A percentile compares a stretch with the other conserved stretches of the same genome.
These are phyloP conservation scores for Caenorhabditis tropicalis DNA, from an alignment of 1,140 invertebrate genomes.

Conservation along the genomic window DNA sequence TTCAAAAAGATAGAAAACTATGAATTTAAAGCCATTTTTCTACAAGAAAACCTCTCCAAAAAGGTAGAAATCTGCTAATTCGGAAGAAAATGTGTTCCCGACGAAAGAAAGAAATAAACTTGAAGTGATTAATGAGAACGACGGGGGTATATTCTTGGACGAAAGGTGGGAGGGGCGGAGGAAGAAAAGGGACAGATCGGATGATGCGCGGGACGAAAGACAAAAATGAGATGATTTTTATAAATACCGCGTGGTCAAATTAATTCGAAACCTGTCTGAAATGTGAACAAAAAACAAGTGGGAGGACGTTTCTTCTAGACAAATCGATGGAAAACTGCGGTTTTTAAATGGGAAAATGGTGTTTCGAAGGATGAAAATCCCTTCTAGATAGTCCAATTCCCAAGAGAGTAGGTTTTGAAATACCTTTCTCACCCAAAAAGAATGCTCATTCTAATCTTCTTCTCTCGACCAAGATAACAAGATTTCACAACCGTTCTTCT, in stretches of 20 bases:
- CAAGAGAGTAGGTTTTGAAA: no score
- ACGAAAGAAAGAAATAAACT: neutral
- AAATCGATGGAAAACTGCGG: neutral
- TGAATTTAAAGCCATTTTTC: no score
- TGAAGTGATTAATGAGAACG: constrained; percentile 15
- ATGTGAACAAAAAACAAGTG: no score
- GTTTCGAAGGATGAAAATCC: no score
- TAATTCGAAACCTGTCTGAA: no score
- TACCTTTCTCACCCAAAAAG: no score
- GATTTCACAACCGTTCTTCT: neutral
- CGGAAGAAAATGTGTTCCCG: no score
- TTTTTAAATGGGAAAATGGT: no score
- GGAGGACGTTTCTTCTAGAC: neutral
- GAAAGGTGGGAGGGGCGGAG: neutral
- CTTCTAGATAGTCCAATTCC: no score
- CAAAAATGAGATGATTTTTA: neutral
- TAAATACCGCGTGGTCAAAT: neutral
- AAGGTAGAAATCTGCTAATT: no score
- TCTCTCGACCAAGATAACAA: neutral
- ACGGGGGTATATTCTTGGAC: neutral
- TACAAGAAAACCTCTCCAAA: no score
- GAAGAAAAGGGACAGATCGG: neutral
- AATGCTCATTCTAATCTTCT: neutral
- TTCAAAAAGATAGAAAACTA: no score
- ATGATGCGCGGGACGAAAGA: neutral